These are phyloP conservation scores for Chrysoperla carnea DNA, from an alignment of 1,140 invertebrate species.

Conservation along the genomic window DNA sequence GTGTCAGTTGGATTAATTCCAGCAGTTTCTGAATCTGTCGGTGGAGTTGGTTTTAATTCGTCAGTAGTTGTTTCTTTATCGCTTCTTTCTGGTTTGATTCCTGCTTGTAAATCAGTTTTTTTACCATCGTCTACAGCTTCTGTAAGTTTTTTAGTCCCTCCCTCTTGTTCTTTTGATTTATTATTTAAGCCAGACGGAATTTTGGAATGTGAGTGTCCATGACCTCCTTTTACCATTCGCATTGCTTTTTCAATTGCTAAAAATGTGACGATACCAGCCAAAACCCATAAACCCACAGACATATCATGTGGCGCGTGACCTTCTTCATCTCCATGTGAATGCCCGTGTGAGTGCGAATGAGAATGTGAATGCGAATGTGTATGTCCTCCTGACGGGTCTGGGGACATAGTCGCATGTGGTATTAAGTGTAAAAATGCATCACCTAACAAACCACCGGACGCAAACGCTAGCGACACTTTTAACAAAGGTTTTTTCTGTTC, in stretches of 20 bases:
- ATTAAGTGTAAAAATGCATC: constrained; percentile 95
- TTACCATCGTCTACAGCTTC: constrained; percentile 19
- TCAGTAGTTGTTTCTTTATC: constrained; percentile 20
- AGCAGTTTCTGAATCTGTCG: not conserved
- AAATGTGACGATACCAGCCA: constrained; percentile 83
- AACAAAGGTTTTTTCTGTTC: constrained; percentile 66
- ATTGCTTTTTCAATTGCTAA: constrained; percentile 87
- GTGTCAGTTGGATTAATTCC: constrained; percentile 19
- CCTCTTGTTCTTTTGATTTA: constrained; percentile 22
- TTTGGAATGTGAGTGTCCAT: constrained; percentile 41
- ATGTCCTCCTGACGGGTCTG: constrained; percentile 26
- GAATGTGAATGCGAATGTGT: constrained; percentile 32
- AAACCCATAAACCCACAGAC: constrained; percentile 74
- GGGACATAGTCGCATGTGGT: constrained; percentile 72
- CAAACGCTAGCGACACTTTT: constrained; percentile 84
- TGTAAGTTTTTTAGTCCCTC: constrained; percentile 20
- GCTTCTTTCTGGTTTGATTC: constrained; percentile 16
- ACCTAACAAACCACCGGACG: constrained; percentile 83
- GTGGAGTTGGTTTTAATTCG: not conserved
- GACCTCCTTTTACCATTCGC: constrained; percentile 67
- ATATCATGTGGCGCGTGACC: constrained; percentile 52
- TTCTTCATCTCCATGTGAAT: constrained; percentile 30
- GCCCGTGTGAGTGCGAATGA: constrained; percentile 30
- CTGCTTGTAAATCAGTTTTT: constrained; percentile 3
- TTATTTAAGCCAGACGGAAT: constrained; percentile 14